Evolutionary conservation across 1,140 invertebrate species (phyloP).

Genomic region (Drosophila tristis): DNA sequence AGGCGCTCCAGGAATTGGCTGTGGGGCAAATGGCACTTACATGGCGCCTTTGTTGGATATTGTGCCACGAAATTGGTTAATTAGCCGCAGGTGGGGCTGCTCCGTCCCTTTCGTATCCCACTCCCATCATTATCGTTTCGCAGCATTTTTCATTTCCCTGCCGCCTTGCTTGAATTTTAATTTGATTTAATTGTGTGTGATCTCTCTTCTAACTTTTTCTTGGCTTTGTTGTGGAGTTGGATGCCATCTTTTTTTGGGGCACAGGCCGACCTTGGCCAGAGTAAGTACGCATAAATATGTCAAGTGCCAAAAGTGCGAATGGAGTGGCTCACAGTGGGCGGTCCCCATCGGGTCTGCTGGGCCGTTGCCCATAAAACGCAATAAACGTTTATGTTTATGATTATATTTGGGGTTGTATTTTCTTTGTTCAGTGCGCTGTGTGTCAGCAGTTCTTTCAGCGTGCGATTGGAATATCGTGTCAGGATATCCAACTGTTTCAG

Average conservation of each 20-base stretch:
- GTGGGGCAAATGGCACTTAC: constrained; percentile 32
- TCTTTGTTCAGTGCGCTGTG: constrained; percentile 1
- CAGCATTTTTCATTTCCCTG: background rate
- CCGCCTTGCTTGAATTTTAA: constrained; percentile 36
- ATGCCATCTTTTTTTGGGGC: constrained; percentile 20
- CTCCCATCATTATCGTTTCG: constrained; percentile 18
- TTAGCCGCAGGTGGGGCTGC: constrained; percentile 49
- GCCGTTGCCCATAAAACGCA: constrained; percentile 51
- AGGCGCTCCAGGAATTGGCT: constrained; percentile 22
- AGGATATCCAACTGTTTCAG: constrained; percentile 12
- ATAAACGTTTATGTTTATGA: constrained; percentile 51
- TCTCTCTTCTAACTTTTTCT: constrained; percentile 1
- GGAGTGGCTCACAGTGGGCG: constrained; percentile 16
- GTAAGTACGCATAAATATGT: constrained; percentile 67
- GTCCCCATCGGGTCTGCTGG: constrained; percentile 21
- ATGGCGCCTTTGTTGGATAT: constrained; percentile 16
- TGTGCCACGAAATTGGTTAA: constrained; percentile 40
- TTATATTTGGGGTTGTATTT: constrained; percentile 33
- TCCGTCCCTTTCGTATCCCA: background rate
- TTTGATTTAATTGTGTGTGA: constrained; percentile 45
- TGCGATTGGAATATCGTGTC: background rate
- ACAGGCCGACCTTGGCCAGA: constrained; percentile 43
- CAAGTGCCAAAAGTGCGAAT: constrained; percentile 45
- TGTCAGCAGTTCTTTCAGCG: constrained; percentile 1
- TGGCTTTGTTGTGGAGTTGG: background rate